Percentiles rank a stretch among this genome's conserved stretches.
phyloP scores from a whole-genome alignment of 2,888 invertebrate genomes.

The Orthosia gracilis region DNA sequence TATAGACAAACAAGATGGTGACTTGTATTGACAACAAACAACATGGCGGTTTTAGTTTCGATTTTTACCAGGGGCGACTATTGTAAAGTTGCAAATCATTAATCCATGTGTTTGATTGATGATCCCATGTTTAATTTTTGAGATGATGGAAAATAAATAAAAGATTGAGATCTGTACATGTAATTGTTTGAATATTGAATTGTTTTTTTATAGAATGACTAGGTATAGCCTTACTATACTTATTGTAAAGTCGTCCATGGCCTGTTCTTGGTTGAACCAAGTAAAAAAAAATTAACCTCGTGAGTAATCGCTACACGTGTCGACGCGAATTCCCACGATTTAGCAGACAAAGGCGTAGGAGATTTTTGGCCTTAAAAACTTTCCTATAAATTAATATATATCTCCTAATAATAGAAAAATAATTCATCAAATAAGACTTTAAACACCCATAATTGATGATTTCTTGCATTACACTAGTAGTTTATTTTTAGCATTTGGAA shows the following conservation, averaged over 20 bases:
- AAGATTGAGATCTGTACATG: neutral
- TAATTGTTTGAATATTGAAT: neutral
- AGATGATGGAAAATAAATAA: neutral
- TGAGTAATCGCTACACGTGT: neutral
- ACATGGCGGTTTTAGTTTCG: too few species aligned
- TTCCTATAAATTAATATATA: too few species aligned
- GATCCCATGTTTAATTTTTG: too few species aligned
- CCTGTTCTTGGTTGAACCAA: too few species aligned
- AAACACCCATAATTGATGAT: neutral
- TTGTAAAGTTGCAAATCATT: too few species aligned
- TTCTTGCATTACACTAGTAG: neutral
- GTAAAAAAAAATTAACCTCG: neutral
- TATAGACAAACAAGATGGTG: too few species aligned
- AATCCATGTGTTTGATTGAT: too few species aligned
- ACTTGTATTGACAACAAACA: too few species aligned
- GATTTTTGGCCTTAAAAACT: neutral
- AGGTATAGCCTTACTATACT: neutral
- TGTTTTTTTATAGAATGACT: neutral
- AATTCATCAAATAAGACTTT: neutral
- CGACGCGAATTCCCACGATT: neutral
- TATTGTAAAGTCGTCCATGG: neutral
- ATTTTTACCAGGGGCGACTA: too few species aligned
- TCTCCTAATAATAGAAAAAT: too few species aligned
- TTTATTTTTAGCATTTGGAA: conserved; percentile 8
- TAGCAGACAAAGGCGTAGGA: too few species aligned